These are phyloP conservation scores for Ophraella communa DNA, from an alignment of 2,888 invertebrate species.

Conservation along the genomic window DNA sequence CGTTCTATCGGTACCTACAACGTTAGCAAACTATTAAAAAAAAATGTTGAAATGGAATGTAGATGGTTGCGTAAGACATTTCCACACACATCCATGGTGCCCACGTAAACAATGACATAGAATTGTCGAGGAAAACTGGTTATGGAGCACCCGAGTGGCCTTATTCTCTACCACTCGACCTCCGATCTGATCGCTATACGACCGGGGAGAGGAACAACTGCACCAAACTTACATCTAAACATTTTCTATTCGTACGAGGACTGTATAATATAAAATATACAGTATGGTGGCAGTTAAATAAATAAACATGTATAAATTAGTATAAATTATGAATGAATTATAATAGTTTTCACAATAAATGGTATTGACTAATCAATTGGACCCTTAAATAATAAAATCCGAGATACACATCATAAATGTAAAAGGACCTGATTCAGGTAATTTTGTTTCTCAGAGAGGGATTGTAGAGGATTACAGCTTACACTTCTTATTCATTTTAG, in stretches of 20 bases:
- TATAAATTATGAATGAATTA: too few relatives aligned
- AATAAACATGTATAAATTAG: too few relatives aligned
- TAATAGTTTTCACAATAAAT: too few relatives aligned
- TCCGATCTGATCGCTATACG: conserved; percentile 54
- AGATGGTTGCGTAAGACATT: conserved; percentile 52
- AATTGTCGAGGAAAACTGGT: conserved; percentile 58
- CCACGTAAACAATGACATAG: conserved; percentile 58
- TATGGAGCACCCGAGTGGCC: conserved; percentile 54
- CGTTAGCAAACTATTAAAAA: conserved; percentile 40
- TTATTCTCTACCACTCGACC: conserved; percentile 55
- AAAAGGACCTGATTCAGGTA: too few relatives aligned
- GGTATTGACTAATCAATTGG: too few relatives aligned
- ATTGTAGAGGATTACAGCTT: too few relatives aligned
- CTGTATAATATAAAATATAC: background rate
- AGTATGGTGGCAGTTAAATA: too few relatives aligned
- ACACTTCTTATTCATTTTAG: too few relatives aligned
- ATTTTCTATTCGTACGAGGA: background rate
- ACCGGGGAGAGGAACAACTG: conserved; percentile 26
- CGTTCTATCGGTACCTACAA: conserved; percentile 31
- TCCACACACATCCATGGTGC: conserved; percentile 49
- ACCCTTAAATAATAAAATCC: too few relatives aligned
- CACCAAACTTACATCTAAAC: background rate
- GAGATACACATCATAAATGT: too few relatives aligned
- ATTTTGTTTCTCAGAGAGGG: too few relatives aligned
- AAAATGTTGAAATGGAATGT: conserved; percentile 51